These are phyloP conservation scores for Catamblyrhynchus diadema DNA, from an alignment of 2,797 vertebrate genomes.

Conservation along the genomic window DNA sequence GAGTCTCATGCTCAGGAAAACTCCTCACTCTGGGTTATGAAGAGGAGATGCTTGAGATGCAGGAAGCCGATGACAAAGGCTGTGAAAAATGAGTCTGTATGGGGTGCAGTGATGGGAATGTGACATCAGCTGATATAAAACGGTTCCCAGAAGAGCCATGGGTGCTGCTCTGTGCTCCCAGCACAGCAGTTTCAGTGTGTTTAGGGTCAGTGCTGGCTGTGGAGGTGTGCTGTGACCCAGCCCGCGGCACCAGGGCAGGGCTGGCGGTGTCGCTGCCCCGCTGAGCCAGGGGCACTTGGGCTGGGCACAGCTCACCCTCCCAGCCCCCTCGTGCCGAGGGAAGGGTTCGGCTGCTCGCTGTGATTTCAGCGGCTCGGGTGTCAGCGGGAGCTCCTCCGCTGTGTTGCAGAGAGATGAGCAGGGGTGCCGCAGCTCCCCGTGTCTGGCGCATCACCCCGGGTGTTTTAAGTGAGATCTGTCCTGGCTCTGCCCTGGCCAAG, in stretches of 20 bases:
- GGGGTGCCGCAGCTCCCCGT: accelerated
- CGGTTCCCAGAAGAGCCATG: neutral
- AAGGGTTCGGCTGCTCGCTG: neutral
- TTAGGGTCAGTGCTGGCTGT: neutral
- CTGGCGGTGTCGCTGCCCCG: accelerated
- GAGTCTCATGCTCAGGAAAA: neutral
- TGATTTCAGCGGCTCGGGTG: neutral
- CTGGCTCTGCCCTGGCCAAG: neutral
- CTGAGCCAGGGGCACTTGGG: neutral
- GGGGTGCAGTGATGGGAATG: neutral
- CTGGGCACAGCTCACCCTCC: neutral
- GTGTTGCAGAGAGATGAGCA: neutral
- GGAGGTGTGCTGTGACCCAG: neutral
- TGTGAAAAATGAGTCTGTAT: neutral
- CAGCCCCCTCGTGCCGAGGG: neutral
- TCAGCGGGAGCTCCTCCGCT: neutral
- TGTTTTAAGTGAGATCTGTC: accelerated
- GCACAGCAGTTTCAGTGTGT: neutral
- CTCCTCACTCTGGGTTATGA: neutral
- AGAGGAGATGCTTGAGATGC: neutral
- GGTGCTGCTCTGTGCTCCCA: neutral
- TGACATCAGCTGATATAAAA: neutral
- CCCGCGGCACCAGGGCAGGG: neutral
- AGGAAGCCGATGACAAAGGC: neutral
- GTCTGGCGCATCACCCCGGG: accelerated